Base-by-base conservation (phyloP, 1,140 invertebrate genomes). In the Drosophila jambulina region DNA sequence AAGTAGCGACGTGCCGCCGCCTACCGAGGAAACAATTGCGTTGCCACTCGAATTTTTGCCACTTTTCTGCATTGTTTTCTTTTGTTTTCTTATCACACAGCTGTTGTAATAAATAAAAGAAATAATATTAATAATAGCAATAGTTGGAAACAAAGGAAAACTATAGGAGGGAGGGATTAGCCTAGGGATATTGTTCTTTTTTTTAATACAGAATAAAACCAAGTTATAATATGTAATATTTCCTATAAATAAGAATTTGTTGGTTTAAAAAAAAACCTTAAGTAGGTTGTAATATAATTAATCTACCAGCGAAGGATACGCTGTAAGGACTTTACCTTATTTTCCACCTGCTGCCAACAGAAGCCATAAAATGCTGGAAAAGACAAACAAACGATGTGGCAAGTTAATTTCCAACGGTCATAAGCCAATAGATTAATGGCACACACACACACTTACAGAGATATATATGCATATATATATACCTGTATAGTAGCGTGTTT, bases 361-460 rank as follows among this genome's bases (percentile, higher is more conserved):
- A 43, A 69, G 59, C 13, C 78, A 56, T 80, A 70, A 43, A 68
- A 49, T 54, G 42, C 74, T 38, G 36, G 34, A n/a, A 17, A 23
- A 59, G 64, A 34, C 53, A 53, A 49, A 54, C 29, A 86, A 86
- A 85, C 74, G 82, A 85, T 85, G 82, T 85, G 82, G 82, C 82
- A 85, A 85, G 78, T 85, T 85, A 85, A 85, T 85, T 85, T 81
- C 57, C 46, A 60, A 32, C 72, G 72, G 59, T 61, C 62, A 65
- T 86, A 85, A 86, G 63, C 71, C 78, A 78, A 85, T 85, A 85
- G 82, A 85, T 85, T 85, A 85, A 85, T 85, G 56, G 63, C 59
- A 38, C 29, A 27, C 4, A 27, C 23, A 10, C 17, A 29, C 3
- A 19, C 21, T 19, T 13, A 19, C 0, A 27, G 9, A 36, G 27